Conservation (phyloP, 64 coral and sea anemone species). For the Actinia equina region DNA sequence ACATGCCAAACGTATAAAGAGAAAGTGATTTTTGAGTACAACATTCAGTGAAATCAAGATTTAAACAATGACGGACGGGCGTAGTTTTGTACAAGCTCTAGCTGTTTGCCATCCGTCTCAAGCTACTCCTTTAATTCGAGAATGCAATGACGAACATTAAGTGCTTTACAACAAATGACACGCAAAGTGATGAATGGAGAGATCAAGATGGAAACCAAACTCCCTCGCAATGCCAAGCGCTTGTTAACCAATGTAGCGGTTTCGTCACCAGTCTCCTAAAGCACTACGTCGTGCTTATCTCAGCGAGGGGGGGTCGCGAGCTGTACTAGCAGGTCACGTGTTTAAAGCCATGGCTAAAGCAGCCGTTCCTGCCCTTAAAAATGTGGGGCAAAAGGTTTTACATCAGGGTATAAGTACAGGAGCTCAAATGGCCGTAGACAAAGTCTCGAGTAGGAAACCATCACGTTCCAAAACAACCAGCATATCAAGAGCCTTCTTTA, state of each 20-base stretch:
- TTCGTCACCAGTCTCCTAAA: background rate
- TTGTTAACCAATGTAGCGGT: conserved; percentile 4
- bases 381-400: too few relatives aligned
- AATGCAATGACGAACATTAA: conserved; percentile 3
- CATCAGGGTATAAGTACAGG: too few relatives aligned
- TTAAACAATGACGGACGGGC: background rate
- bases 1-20: background rate
- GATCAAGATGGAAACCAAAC: background rate
- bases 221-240: background rate
- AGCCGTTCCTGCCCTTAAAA: background rate
- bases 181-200: conserved; percentile 4
- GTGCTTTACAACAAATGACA: conserved; percentile 1
- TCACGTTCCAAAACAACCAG: too few relatives aligned
- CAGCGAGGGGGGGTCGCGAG: background rate
- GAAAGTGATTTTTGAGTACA: background rate
- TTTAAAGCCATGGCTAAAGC: conserved; percentile 1
- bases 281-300: background rate
- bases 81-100: conserved; percentile 1
- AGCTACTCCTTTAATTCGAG: conserved; percentile 7
- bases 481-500: too few relatives aligned
- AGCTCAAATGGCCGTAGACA: too few relatives aligned
- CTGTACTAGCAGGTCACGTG: background rate
- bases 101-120: conserved; percentile 1
- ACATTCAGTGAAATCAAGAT: background rate
- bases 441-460: too few relatives aligned